Base-by-base conservation (phyloP, 1,140 invertebrate genomes). In the Mya arenaria region DNA sequence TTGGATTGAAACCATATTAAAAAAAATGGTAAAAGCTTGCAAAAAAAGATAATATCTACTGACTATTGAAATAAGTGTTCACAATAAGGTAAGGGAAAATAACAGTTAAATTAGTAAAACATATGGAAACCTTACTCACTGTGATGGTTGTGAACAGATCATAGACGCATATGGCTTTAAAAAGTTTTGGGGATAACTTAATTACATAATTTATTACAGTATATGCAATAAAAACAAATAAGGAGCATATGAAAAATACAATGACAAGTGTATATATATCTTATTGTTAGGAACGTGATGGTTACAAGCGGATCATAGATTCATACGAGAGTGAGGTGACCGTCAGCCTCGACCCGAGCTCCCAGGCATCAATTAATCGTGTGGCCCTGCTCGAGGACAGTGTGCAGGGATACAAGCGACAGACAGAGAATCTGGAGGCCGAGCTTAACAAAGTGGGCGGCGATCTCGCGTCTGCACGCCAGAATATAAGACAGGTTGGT, bases 281-380 rank as follows among this genome's bases (percentile, higher is more conserved):
- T 23, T 52, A 2, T 4, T 52, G 17, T 4, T 3, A 91, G 90
- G 90, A 90, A 62, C 93, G 96, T 66, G 96, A 97, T 86, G 96
- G 95, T 84, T 95, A 94, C 85, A 95, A 96, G 83, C 94, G 95
- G 74, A 95, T 97, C 81, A 89, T 97, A 41, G 96, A 97, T 84
- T 95, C 96, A 39, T 97, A 97, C 87, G 96, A 97, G 90, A 96
- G 95, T 88, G 96, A 97, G 92, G 92, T 96, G 74, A 96, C 96
- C 0, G 82, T 90, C 0, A 86, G 86, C 41, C 41, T 89, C 6
- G 79, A 71, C 0, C 30, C 77, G 4, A 78, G 80, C 32, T 77
- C 78, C 10, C 85, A 94, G 66, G 87, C 93, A 10, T 28, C 73
- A 1, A 25, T 39, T 3, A 86, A 93, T 15, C 92, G 95, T n/a